Percentiles rank a stretch among this genome's conserved stretches.
Conservation (phyloP, 2,888 invertebrate species). For the Sericinus montela region DNA sequence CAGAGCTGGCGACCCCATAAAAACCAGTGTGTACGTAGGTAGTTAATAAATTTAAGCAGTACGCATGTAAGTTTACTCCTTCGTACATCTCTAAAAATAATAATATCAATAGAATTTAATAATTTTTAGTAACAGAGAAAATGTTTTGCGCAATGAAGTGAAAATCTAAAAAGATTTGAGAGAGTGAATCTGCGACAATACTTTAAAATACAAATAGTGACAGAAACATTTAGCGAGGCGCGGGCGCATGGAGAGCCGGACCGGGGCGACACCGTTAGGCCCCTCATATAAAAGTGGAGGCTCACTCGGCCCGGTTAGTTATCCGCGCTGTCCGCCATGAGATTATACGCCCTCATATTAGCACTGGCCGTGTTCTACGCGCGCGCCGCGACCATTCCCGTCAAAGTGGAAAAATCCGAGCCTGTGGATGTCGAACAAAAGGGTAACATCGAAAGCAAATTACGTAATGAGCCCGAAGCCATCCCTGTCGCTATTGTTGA, state of each 20-base stretch:
- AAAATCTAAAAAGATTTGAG: conserved; percentile 21
- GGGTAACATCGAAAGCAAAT: conserved; percentile 38
- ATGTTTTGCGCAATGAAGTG: conserved; percentile 8
- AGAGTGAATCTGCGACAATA: conserved; percentile 31
- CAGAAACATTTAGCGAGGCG: conserved; percentile 55
- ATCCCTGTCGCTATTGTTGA: conserved; percentile 59
- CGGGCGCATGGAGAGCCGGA: conserved; percentile 26
- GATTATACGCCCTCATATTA: conserved; percentile 54
- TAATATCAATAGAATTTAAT: no score
- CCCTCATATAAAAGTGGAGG: conserved; percentile 55
- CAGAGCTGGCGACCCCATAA: no score
- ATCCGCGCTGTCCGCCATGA: conserved; percentile 54
- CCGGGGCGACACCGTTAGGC: conserved; percentile 65
- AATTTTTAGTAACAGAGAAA: background rate
- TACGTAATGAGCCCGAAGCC: conserved; percentile 34
- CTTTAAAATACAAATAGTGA: conserved; percentile 62
- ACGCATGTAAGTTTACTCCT: no score
- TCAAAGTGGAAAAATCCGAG: conserved; percentile 24
- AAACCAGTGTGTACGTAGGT: no score
- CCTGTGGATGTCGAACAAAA: conserved; percentile 30
- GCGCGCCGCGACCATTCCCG: conserved; percentile 40
- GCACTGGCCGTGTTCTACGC: conserved; percentile 46
- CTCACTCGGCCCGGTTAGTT: conserved; percentile 44
- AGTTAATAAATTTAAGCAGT: no score
- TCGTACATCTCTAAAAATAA: no score